Conservation (phyloP, 2,797 vertebrate genomes). For the Leuciscus waleckii region DNA sequence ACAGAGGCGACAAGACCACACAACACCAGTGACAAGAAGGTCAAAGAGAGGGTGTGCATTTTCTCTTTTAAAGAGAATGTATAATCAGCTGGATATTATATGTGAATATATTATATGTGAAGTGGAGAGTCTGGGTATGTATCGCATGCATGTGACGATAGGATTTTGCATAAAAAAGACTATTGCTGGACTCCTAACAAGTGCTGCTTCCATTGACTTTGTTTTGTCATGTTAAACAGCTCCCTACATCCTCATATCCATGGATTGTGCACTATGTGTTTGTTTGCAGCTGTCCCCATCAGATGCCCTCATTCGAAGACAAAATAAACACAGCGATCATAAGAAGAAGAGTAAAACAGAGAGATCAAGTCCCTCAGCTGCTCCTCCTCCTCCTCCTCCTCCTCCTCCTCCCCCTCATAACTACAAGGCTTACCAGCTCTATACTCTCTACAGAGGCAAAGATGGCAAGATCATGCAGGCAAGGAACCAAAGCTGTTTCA, state of each 20-base stretch:
- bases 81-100: neutral
- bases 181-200: neutral
- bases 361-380: constrained; percentile 69
- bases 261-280: constrained; percentile 19
- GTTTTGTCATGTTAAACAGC: neutral
- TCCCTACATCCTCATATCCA: neutral
- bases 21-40: constrained; percentile 77
- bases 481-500: neutral
- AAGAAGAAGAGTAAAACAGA: constrained; percentile 78
- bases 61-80: neutral
- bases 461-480: constrained; percentile 97
- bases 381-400: constrained; percentile 76
- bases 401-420: constrained; percentile 82
- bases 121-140: neutral
- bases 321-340: constrained; percentile 76
- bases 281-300: constrained; percentile 84
- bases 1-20: constrained; percentile 69
- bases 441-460: constrained; percentile 92
- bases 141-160: too few relatives aligned
- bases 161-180: neutral
- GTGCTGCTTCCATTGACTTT: neutral
- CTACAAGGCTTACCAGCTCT: constrained; percentile 94
- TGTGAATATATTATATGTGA: neutral
- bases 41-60: constrained; percentile 71
- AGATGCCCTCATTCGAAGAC: constrained; percentile 83